Evolutionary conservation across 2,797 vertebrate genomes (phyloP), one percentile per base, ranked within the genome.

Genomic region (Anniella stebbinsi): DNA sequence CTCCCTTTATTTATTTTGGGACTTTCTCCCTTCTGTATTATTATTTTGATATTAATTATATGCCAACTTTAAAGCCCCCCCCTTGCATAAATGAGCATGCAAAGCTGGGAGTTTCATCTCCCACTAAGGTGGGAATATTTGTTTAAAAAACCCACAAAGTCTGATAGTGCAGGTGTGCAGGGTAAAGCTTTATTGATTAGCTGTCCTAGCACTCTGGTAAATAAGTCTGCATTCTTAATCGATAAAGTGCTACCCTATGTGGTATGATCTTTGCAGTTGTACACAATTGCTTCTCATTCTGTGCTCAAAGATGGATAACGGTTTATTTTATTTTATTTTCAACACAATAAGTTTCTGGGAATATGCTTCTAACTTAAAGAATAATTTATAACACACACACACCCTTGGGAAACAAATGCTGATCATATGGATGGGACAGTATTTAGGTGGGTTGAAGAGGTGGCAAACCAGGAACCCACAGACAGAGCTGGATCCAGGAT

Each of bases 141-240:
- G 84, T 92, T 86, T 83, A 45, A 45, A 90, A 92, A 92, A 95
- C 93, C n/a, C 94, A 93, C 80, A 77, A 76, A 80, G 45, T 63
- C 33, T 87, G 89, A 87, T 94, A 93, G 89, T 6, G 6, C 25
- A 87, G 48, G 84, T 13, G 82, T 94, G 88, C 0, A 93, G 76
- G 88, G n/a, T 23, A 92, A 89, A 92, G 78, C 23, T 86, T 86
- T 85, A 93, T 90, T 85, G 92, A 96, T 92, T 88, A 89, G 48
- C 87, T 96, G 90, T 87, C 92, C 92, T 45, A 4, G 1, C 36
- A 57, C n/a, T 89, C n/a, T 92, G 75, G 69, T 89, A 94, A 93
- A 91, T 84, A 70, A 33, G 72, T 87, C 84, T 88, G 66, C 63
- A 57, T 84, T 48, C 84, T 85, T 91, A 92, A 92, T 93, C 86